A percentile compares a stretch with the other conserved stretches of the same genome.
phyloP scores from a whole-genome alignment of 2,797 vertebrate species.

The Columba guinea region DNA sequence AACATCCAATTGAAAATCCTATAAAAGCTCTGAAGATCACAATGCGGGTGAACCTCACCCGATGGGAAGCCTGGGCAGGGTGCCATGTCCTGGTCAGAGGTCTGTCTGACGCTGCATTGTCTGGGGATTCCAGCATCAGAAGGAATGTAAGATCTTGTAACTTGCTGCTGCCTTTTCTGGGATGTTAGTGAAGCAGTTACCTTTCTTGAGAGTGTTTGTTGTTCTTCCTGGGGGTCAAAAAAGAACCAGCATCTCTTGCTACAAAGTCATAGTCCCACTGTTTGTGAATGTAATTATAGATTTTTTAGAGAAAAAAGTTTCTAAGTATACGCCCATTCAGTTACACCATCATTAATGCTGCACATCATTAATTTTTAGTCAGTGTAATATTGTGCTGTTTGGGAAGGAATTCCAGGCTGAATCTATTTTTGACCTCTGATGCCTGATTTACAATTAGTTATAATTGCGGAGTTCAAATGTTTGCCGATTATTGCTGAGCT shows the following conservation, averaged over 20 bases:
- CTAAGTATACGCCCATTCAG: not conserved
- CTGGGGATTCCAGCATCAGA: not conserved
- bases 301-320: not conserved
- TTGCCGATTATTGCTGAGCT: slow-evolving; percentile 16
- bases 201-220: not conserved
- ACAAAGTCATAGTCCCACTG: not conserved
- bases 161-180: not conserved
- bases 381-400: not conserved
- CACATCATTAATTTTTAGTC: not conserved
- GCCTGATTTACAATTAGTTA: not conserved
- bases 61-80: fast-evolving
- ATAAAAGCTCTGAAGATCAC: not conserved
- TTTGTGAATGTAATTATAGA: not conserved
- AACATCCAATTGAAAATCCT: not conserved
- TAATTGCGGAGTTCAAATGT: not conserved
- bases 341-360: not conserved
- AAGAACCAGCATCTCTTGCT: not conserved
- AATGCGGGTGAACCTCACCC: not conserved
- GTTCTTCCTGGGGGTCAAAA: not conserved
- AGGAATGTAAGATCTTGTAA: not conserved
- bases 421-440: slow-evolving; percentile 12
- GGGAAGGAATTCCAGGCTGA: not conserved
- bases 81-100: not conserved
- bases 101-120: not conserved
- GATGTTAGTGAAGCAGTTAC: not conserved